Evolutionary conservation across 1,140 invertebrate genomes (phyloP), one percentile per base, ranked within the genome.

Genomic region (Oncopodura yosiiana): DNA sequence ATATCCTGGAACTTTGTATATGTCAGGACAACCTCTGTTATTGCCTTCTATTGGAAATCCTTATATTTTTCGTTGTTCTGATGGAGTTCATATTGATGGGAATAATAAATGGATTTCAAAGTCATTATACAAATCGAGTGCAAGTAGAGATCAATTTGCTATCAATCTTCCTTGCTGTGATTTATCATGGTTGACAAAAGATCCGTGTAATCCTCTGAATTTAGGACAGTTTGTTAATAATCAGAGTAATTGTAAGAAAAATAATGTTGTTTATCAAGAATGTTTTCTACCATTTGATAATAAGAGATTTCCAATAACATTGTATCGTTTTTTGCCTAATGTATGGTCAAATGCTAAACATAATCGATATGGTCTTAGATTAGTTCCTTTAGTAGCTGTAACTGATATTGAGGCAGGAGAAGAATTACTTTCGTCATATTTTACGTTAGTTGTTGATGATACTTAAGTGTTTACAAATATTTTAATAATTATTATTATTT

Each of bases 181-280:
- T 63, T 60, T 57, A n/a, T 67, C 66, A 16, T 76, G 74, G 74
- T 49, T 75, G 6, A 70, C 69, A 8, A 32, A 58, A 8, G 43
- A 56, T 50, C 69, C 69, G 8, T 18, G 69, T 9, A 74, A 73
- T 62, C 73, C 73, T 8, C 52, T 75, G 16, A 70, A 70, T 60
- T 65, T 75, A 27, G 74, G 74, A 4, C 74, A 76, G 57, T 74
- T 71, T 63, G 71, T 76, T 19, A 76, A 76, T 61, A 75, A 76
- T 53, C 64, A 65, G 44, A 57, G 53, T 24, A 49, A 50, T 19
- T 12, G 18, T 30, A 18, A 42, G 26, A 26, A 12, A 2, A 51
- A 61, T 29, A 61, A 61, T 50, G 53, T 56, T 6, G 43, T 56
- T n/a, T 61, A 61, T 29, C 59, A 61, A 53, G 59, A 61, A 26